phyloP scores from a whole-genome alignment of 2,888 invertebrate genomes.

The Pteria penguin region DNA sequence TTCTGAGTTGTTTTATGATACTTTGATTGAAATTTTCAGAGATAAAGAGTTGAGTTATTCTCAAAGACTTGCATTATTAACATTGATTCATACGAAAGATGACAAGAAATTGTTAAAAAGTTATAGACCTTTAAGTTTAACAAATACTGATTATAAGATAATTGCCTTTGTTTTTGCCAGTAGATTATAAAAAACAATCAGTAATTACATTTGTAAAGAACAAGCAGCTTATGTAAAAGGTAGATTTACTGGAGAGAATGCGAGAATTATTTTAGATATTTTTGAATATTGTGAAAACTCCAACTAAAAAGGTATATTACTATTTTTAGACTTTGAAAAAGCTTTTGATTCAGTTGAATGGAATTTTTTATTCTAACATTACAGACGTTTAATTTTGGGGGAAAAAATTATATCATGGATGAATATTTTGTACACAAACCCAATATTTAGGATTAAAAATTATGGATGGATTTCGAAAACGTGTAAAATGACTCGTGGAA shows the following conservation, averaged over 20 bases:
- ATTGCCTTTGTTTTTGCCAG: conserved; percentile 7
- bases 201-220: conserved; percentile 1
- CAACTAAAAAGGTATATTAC: conserved; percentile 11
- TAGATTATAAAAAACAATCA: conserved; percentile 5
- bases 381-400: conserved; percentile 6
- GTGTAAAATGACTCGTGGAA: conserved; percentile 3
- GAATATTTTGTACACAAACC: not conserved
- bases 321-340: conserved; percentile 38
- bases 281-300: conserved; percentile 22
- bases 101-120: not conserved
- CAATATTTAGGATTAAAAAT: not conserved
- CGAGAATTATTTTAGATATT: conserved; percentile 18
- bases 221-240: conserved; percentile 22
- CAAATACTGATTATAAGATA: conserved; percentile 29
- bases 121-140: conserved; percentile 24
- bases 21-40: not conserved
- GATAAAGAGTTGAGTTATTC: not conserved
- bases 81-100: conserved; percentile 16
- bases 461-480: conserved; percentile 22
- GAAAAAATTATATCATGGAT: conserved; percentile 10
- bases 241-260: not conserved
- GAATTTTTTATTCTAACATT: not conserved
- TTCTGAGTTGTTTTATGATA: not conserved
- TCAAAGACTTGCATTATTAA: not conserved
- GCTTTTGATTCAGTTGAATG: conserved; percentile 31